Conservation (phyloP, 2,113 vertebrate genomes). For the Macrotus californicus region DNA sequence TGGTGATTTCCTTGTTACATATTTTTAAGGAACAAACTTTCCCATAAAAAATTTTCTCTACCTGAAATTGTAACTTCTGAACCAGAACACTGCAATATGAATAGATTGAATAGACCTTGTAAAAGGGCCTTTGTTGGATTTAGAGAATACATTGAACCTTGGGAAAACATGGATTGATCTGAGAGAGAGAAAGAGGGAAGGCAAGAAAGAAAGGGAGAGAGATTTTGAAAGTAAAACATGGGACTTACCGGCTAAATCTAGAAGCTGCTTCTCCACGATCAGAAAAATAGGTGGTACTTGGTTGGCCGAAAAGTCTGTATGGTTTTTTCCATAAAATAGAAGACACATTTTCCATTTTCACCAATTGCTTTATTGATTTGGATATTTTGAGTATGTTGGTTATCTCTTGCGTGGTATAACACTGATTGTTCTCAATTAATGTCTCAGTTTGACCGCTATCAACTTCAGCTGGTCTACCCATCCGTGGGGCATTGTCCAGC, state of each 20-base stretch:
- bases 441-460: too few species aligned
- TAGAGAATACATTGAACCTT: not conserved
- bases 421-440: too few species aligned
- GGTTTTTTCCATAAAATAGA: too few species aligned
- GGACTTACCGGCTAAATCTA: not conserved
- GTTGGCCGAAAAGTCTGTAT: too few species aligned
- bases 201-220: not conserved
- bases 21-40: not conserved
- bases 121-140: not conserved
- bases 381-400: too few species aligned
- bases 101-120: not conserved
- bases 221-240: not conserved
- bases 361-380: too few species aligned
- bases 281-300: not conserved
- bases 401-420: too few species aligned
- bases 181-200: not conserved
- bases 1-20: not conserved
- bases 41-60: not conserved
- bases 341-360: too few species aligned
- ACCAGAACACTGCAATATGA: not conserved
- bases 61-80: not conserved
- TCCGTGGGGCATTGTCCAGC: too few species aligned
- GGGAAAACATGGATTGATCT: not conserved
- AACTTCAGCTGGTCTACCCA: too few species aligned
- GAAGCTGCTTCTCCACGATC: not conserved